Conservation (phyloP, 1,140 invertebrate genomes). For the Leptinotarsa texana region DNA sequence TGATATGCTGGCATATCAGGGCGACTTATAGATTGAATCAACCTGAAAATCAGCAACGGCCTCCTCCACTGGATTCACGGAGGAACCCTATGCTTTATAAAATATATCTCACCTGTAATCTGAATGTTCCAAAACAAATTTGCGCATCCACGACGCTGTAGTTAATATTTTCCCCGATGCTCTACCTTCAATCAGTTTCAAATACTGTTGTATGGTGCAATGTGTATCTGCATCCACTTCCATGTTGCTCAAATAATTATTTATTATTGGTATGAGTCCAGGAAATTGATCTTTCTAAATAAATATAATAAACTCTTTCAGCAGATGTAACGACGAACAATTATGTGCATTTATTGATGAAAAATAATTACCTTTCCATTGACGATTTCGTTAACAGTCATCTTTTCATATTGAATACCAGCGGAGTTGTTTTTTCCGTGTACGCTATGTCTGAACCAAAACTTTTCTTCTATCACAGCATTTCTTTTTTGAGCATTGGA, state of each 20-base stretch:
- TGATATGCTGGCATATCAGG: too few species aligned
- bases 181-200: conserved; percentile 88
- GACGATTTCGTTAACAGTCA: conserved; percentile 95
- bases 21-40: too few species aligned
- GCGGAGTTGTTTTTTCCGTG: conserved; percentile 52
- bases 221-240: conserved; percentile 96
- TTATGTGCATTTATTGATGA: too few species aligned
- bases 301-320: too few species aligned
- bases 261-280: conserved; percentile 91
- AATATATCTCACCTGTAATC: conserved; percentile 77
- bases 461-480: conserved; percentile 80
- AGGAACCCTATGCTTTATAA: background rate
- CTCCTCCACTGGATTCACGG: too few species aligned
- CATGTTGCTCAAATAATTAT: conserved; percentile 89
- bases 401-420: conserved; percentile 45
- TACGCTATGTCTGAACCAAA: conserved; percentile 90
- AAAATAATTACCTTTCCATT: conserved; percentile 83
- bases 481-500: conserved; percentile 87
- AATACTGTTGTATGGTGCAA: conserved; percentile 95
- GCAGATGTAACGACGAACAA: too few species aligned
- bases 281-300: conserved; percentile 81
- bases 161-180: conserved; percentile 88
- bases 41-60: too few species aligned
- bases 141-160: conserved; percentile 88
- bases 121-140: conserved; percentile 87